A percentile compares a stretch with the other conserved stretches of the same genome.
These are phyloP conservation scores for Stegostoma tigrinum DNA, from an alignment of 2,113 vertebrate genomes.

Conservation along the genomic window DNA sequence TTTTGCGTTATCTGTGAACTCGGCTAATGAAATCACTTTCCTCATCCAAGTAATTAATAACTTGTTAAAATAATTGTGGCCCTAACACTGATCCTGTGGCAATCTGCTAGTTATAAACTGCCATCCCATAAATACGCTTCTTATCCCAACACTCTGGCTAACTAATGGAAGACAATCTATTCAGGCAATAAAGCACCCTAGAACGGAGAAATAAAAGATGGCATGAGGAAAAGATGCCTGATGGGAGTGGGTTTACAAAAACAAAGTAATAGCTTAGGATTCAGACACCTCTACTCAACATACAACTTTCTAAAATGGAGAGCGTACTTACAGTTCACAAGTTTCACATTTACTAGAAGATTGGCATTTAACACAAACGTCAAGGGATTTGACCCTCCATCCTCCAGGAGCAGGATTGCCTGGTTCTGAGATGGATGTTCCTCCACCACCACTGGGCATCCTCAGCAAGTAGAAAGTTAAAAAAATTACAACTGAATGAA, in stretches of 20 bases:
- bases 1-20: too few relatives aligned
- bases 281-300: background rate
- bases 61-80: too few relatives aligned
- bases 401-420: slow-evolving; percentile 65
- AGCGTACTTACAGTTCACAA: slow-evolving; percentile 70
- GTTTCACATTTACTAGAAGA: slow-evolving; percentile 80
- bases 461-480: slow-evolving; percentile 31
- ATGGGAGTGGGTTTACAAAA: background rate
- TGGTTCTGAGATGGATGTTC: slow-evolving; percentile 69
- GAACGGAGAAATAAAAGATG: background rate
- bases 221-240: background rate
- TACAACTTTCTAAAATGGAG: background rate
- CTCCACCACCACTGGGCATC: slow-evolving; percentile 72
- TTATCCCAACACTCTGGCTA: too few relatives aligned
- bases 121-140: too few relatives aligned
- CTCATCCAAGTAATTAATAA: too few relatives aligned
- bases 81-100: too few relatives aligned
- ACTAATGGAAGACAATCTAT: background rate
- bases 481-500: background rate
- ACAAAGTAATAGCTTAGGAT: background rate
- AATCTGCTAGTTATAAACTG: too few relatives aligned
- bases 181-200: background rate
- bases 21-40: too few relatives aligned
- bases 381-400: slow-evolving; percentile 64
- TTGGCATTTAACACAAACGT: slow-evolving; percentile 89